Percentiles rank a stretch among this genome's conserved stretches.
phyloP scores from a whole-genome alignment of 2,797 vertebrate genomes.

The Kryptopterus vitreolus region DNA sequence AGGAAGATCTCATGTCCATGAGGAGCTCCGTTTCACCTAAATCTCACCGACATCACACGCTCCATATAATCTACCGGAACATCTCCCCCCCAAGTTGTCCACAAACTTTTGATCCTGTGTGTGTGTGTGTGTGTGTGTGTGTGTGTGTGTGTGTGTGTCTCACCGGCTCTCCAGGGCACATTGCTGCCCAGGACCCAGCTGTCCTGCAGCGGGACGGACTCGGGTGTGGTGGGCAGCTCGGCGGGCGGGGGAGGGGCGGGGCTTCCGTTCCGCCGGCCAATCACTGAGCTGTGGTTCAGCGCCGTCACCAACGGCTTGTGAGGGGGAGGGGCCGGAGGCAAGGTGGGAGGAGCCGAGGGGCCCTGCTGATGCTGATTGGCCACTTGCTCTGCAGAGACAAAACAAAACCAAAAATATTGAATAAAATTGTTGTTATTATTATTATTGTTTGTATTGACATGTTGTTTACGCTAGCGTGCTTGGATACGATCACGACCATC shows the following conservation, averaged over 20 bases:
- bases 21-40: too few relatives aligned
- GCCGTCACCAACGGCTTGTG: conserved; percentile 85
- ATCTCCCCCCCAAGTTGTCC: too few relatives aligned
- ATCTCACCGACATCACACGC: too few relatives aligned
- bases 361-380: conserved; percentile 78
- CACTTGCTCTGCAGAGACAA: conserved; percentile 77
- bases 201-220: conserved; percentile 94
- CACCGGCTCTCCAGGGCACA: conserved; percentile 93
- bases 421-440: too few relatives aligned
- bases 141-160: conserved; percentile 41
- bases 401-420: not conserved
- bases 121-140: conserved; percentile 13
- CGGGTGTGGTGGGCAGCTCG: conserved; percentile 93
- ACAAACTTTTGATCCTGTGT: not conserved
- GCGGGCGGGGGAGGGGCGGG: conserved; percentile 88
- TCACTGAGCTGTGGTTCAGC: conserved; percentile 87
- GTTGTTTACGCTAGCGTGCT: not conserved
- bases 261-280: conserved; percentile 86
- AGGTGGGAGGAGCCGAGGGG: conserved; percentile 77
- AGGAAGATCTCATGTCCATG: too few relatives aligned
- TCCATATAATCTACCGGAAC: too few relatives aligned
- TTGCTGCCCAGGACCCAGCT: conserved; percentile 96
- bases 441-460: too few relatives aligned
- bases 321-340: conserved; percentile 63
- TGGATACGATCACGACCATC: not conserved